Percentiles rank a stretch among this genome's conserved stretches.
These are phyloP conservation scores for Drosophila infuscata DNA, from an alignment of 2,888 invertebrate species.

Conservation along the genomic window DNA sequence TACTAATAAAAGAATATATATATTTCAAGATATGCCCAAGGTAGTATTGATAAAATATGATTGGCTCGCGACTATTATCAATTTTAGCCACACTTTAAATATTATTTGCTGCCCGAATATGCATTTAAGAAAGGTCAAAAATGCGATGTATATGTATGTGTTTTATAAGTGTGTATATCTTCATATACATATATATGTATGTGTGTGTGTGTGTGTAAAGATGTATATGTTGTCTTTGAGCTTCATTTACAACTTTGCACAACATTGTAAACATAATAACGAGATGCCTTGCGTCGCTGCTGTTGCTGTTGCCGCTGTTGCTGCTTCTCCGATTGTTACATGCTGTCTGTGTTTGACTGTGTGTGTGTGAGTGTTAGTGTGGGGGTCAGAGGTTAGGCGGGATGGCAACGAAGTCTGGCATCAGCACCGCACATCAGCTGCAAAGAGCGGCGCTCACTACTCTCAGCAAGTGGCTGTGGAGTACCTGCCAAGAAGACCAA, in stretches of 20 bases:
- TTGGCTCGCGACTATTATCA: background rate
- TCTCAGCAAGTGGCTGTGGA: constrained; percentile 62
- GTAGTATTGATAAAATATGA: background rate
- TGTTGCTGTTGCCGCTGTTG: constrained; percentile 21
- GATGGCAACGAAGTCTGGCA: constrained; percentile 3
- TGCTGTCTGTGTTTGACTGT: constrained; percentile 4
- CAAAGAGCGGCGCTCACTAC: constrained; percentile 45
- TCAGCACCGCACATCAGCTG: constrained; percentile 43
- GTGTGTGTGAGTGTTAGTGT: background rate
- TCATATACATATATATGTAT: background rate
- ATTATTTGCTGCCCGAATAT: background rate
- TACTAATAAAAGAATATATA: background rate
- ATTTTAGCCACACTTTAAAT: background rate
- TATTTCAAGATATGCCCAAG: background rate
- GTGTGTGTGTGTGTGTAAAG: constrained; percentile 1
- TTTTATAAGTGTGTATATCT: background rate
- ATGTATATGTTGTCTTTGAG: constrained; percentile 63
- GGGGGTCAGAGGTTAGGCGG: constrained; percentile 8
- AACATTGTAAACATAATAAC: constrained; percentile 70
- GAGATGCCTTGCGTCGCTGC: constrained; percentile 47
- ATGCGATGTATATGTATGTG: background rate
- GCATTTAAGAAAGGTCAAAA: constrained; percentile 8
- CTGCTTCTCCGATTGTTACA: constrained; percentile 23
- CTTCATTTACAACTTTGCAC: constrained; percentile 69
- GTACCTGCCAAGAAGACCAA: constrained; percentile 69